Evolutionary conservation across 2,113 vertebrate species (phyloP).

Genomic region (Chiloscyllium plagiosum): DNA sequence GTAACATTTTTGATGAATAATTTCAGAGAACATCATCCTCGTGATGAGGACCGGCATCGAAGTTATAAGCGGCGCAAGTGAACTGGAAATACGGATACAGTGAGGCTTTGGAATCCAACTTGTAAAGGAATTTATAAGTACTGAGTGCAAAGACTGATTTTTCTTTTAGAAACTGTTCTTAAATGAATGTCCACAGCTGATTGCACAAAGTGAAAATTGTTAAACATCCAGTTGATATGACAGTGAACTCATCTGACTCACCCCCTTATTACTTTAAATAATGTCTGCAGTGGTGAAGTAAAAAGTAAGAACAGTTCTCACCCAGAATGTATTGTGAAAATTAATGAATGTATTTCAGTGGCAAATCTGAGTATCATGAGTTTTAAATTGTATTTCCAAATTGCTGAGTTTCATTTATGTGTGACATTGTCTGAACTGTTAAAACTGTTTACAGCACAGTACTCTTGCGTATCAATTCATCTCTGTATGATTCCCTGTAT

Average conservation of each 20-base stretch:
- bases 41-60: slow-evolving; percentile 8
- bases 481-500: background rate
- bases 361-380: background rate
- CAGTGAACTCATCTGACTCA: background rate
- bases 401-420: background rate
- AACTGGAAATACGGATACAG: background rate
- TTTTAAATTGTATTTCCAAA: background rate
- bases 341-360: background rate
- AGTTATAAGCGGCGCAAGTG: slow-evolving; percentile 9
- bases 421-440: background rate
- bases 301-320: background rate
- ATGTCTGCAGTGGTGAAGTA: background rate
- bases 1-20: slow-evolving; percentile 8
- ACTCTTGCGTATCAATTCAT: background rate
- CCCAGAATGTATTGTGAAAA: background rate
- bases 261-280: background rate
- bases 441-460: background rate
- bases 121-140: background rate
- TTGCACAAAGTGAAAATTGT: background rate
- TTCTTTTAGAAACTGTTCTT: background rate
- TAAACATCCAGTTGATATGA: background rate
- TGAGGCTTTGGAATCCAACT: background rate
- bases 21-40: slow-evolving; percentile 31
- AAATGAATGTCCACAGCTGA: background rate
- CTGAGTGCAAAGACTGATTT: background rate